Evolutionary conservation across 2,113 vertebrate genomes (phyloP), one percentile per base, ranked within the genome.

Genomic region (Mastomys natalensis): DNA sequence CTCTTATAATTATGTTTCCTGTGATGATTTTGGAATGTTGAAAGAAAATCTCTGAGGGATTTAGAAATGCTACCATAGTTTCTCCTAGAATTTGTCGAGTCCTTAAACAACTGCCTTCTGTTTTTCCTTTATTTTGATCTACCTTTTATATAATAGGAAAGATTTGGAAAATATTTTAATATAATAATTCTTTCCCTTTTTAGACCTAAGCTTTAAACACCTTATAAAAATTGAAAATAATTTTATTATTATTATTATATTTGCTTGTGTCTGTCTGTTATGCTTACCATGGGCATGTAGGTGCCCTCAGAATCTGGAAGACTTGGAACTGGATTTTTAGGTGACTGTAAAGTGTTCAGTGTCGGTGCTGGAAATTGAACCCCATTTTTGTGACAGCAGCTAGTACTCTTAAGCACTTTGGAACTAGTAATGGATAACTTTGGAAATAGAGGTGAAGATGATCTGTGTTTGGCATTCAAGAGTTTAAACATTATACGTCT

Each of bases 71-170:
- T 74, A 21, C 51, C 37, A 58, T 51, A 60, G 48, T n/a, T 29
- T 81, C 48, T 55, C 24, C 64, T 51, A 62, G 31, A 94, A 92
- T 58, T 82, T 58, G 43, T 10, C 43, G 26, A 31, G 22, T 13
- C 7, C 15, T 70, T 72, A 55, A 19, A 26, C 9, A 45, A 21
- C 6, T 48, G 17, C 37, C n/a, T 93, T 88, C 45, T 19, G 60
- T 60, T 66, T n/a, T 31, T 10, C 40, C 48, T 96, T 93, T 64
- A 40, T 89, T 94, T 81, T 80, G 51, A 78, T 53, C 70, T 96
- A 55, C 19, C 5, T 62, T 93, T 43, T 55, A 8, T n/a, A 92
- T 58, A 53, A 4, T 51, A 12, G 68, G 51, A 90, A 62, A 76
- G 10, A 34, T 22, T 16, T n/a, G 34, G 16, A 26, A 82, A 58